Evolutionary conservation across 2,797 vertebrate genomes (phyloP), one percentile per base, ranked within the genome.

Genomic region (Gastrophryne carolinensis): DNA sequence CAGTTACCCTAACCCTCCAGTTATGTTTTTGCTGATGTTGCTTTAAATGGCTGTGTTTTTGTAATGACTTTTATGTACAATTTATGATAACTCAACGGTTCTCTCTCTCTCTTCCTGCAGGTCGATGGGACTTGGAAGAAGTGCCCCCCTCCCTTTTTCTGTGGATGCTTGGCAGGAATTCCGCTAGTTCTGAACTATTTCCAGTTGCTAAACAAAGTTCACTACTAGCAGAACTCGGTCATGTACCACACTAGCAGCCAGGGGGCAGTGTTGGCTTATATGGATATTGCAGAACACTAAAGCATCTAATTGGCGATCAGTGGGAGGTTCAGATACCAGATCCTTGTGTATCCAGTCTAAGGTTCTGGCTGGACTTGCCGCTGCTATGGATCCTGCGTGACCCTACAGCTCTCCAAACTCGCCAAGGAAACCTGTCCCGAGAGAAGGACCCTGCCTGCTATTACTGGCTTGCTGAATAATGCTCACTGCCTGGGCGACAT

Each of bases 191-290:
- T 76, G 73, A 76, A 76, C 73, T 76, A 76, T 76, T 70, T 27
- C 91, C 89, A 89, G 89, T 87, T 90, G 78, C 2, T 82, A 86
- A 83, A 90, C 87, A 91, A 91, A 92, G 90, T 92, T 92, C 91
- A 92, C 90, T 91, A 91, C 90, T 89, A 90, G 90, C 89, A 92
- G 91, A 92, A 92, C 89, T 93, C 88, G 70, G 88, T 90, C 89
- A 88, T 86, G 88, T 83, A 85, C 86, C 86, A 24, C 65, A 60
- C 15, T 79, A 80, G 84, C 83, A 86, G 47, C 67, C 86, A 50
- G 64, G 83, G 53, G 44, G 27, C 57, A 41, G 64, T 19, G 19
- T 13, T 9, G 23, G 21, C 29, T 8, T 39, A 49, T 9, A 70
- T 19, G 23, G 35, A 41, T 41, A 7, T 41, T 53, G 1, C 12